Evolutionary conservation across 2,888 invertebrate genomes (phyloP), one percentile per base, ranked within the genome.

Genomic region (Chirona hameri): DNA sequence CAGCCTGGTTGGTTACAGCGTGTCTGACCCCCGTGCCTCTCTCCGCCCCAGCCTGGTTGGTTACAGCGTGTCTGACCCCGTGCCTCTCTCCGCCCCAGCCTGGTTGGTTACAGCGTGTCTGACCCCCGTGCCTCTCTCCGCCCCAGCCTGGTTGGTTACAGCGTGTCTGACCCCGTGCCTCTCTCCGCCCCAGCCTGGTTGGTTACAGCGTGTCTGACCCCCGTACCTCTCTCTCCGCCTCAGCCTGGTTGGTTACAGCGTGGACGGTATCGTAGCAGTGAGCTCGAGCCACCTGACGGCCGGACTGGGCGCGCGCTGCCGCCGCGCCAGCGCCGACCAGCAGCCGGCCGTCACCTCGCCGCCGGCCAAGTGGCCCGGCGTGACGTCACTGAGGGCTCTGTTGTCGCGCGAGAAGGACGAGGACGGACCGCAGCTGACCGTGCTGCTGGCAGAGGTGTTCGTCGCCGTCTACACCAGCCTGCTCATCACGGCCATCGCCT

Each of bases 381-480:
- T 99, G 0, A 95, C 97, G 0, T 96, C 95, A 83, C 90, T 99
- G 72, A 91, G 98, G 48, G 95, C 97, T 0, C 90, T 99, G 76
- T 90, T 99, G 12, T 94, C 96, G 0, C 91, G 97, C 39, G 98
- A 98, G 86, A 96, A 97, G 85, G 99, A 99, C 87, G 96, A 97
- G 86, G 95, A 96, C 87, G 93, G 96, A 2, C 99, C 99, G 0
- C 93, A 95, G 84, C 90, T 99, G 81, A 95, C 95, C 85, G 94
- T 98, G 46, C 90, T 99, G 18, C 90, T 99, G 31, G 94, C 95
- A 83, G 99, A 99, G 88, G 93, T 97, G 0, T 97, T 98, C 88
- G 93, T 97, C 31, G 95, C 97, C 0, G 96, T 98, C 12, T 98
- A 94, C 88, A 91, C 97, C 88, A 96, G 98, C 55, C 89, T 99